Percentiles rank a stretch among this genome's conserved stretches.
Conservation (phyloP, 2,888 invertebrate species). For the Eumerus sabulonum region DNA sequence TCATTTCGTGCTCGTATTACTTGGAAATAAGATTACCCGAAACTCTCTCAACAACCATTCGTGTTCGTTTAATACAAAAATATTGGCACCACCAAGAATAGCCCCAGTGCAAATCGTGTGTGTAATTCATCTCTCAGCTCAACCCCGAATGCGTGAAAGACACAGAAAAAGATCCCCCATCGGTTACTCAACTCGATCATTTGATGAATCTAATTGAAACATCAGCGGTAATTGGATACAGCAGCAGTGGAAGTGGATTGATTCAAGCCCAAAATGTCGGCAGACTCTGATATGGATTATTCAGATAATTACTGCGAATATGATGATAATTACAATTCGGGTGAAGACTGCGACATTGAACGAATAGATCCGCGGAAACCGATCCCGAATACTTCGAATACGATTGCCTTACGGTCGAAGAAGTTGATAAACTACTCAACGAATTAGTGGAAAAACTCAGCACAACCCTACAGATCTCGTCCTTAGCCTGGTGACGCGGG, state of each 20-base stretch:
- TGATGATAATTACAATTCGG: constrained; percentile 89
- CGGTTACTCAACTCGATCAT: constrained; percentile 20
- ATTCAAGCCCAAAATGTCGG: constrained; percentile 76
- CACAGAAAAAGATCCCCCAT: neutral
- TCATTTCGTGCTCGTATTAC: too few relatives aligned
- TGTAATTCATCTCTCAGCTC: constrained; percentile 28
- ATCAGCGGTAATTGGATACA: constrained; percentile 19
- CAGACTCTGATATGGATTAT: constrained; percentile 92
- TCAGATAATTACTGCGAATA: constrained; percentile 91
- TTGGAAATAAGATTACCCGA: too few relatives aligned
- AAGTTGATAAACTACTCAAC: constrained; percentile 93
- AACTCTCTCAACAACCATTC: too few relatives aligned
- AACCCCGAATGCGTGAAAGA: constrained; percentile 43
- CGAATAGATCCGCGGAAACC: constrained; percentile 87
- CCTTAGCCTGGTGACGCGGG: constrained; percentile 89
- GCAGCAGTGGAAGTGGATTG: constrained; percentile 16
- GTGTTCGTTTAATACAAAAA: too few relatives aligned
- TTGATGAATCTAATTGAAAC: constrained; percentile 37
- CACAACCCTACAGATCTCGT: constrained; percentile 95
- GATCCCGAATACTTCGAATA: constrained; percentile 96
- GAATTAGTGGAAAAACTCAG: constrained; percentile 95
- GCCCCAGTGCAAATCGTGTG: neutral
- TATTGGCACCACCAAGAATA: too few relatives aligned
- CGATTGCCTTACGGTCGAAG: constrained; percentile 93
- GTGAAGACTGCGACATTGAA: constrained; percentile 91